These are phyloP conservation scores for Scomber colias DNA, from an alignment of 2,113 vertebrate species.

Conservation along the genomic window DNA sequence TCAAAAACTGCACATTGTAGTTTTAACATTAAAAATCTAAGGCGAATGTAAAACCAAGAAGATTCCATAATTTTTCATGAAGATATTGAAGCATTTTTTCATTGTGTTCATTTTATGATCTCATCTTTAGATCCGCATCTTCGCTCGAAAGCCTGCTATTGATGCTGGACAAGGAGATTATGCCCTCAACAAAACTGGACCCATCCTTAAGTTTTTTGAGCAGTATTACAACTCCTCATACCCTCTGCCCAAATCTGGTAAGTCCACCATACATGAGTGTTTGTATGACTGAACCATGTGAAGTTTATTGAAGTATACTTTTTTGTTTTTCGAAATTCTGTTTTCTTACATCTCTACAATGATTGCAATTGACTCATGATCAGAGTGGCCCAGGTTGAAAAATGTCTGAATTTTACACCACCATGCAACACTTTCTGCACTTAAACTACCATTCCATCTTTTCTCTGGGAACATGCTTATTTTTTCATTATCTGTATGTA, in stretches of 20 bases:
- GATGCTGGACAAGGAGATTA: constrained; percentile 77
- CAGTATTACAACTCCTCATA: constrained; percentile 83
- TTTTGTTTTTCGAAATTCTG: no score
- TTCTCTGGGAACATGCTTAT: neutral
- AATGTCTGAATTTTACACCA: no score
- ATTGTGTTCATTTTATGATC: neutral
- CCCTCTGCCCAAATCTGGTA: constrained; percentile 92
- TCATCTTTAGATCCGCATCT: constrained; percentile 90
- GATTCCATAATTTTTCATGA: neutral
- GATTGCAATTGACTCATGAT: no score
- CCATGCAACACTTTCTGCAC: no score
- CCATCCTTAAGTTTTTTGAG: constrained; percentile 90
- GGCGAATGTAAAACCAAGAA: neutral
- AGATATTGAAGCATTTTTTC: neutral
- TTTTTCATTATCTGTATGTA: neutral
- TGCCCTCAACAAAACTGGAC: constrained; percentile 84
- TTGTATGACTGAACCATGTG: no score
- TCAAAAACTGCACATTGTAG: neutral
- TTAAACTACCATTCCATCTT: neutral
- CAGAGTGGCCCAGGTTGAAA: no score
- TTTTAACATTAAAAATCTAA: neutral
- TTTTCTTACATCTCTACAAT: no score
- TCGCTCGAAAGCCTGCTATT: constrained; percentile 89
- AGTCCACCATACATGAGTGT: constrained; percentile 33
- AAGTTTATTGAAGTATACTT: no score